Evolutionary conservation across 2,797 vertebrate species (phyloP), one percentile per base, ranked within the genome.

Genomic region (Sebastes hubbsi): DNA sequence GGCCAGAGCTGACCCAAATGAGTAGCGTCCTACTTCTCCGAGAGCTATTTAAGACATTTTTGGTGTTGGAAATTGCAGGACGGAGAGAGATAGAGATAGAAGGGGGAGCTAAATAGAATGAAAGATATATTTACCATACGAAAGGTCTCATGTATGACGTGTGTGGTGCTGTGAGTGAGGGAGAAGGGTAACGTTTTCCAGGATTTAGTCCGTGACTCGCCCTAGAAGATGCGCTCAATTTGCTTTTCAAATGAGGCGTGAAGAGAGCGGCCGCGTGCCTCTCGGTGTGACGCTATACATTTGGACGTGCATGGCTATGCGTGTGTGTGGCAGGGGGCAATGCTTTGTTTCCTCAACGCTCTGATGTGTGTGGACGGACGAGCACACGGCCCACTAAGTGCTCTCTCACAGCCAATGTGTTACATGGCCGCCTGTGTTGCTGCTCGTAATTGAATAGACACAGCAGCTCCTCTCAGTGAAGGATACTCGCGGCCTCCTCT

Each of bases 1-100:
- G 94, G 96, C 96, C 95, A 96, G 93, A 90, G 95, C 91, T 96
- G 95, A 95, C 96, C 95, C 94, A 96, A 96, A 96, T 95, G 88
- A 95, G 88, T 92, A 89, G 93, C 91, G 91, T 94, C 90, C 92
- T 90, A 94, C 85, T 94, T 95, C 88, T 88, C 88, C 36, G 69
- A 71, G 88, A 95, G 93, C 93, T 94, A 95, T 94, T 95, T 95
- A 87, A 93, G 93, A 91, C 90, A 82, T 91, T 88, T 86, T 81
- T 88, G 81, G 89, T 89, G 90, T 90, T 82, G 86, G 89, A 93
- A 93, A 94, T 92, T 92, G 86, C 91, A 91, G 93, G 90, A 84
- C 85, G 38, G 87, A 69, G 90, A 84, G 83, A 49, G 46, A 49
- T 18, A 87, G 84, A 89, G 92, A 91, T 84, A 91, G 92, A 91